Percentiles rank a stretch among this genome's conserved stretches.
Evolutionary conservation across 2,797 vertebrate species (phyloP).

Genomic region (Steatocranus sp.): DNA sequence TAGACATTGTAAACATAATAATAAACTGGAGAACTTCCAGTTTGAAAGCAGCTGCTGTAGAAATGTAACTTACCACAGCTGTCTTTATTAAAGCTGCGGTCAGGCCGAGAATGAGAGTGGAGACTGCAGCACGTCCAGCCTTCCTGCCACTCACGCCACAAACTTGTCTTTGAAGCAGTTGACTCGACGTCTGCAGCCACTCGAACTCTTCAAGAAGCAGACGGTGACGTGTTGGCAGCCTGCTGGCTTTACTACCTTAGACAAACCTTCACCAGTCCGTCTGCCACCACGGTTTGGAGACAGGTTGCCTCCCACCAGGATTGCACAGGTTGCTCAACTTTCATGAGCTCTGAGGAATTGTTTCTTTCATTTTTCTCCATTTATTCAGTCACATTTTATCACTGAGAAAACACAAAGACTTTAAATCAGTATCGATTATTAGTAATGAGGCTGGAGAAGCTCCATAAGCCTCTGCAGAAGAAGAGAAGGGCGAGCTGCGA

Average conservation of each 20-base stretch:
- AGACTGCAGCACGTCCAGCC: neutral
- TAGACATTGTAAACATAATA: fast-evolving
- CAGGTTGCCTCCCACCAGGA: neutral
- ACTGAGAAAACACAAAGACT: neutral
- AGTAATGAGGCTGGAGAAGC: neutral
- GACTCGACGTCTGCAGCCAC: fast-evolving
- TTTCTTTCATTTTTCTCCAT: neutral
- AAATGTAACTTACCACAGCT: neutral
- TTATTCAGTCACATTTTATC: neutral
- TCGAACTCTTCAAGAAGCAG: neutral
- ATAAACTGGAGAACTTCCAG: neutral
- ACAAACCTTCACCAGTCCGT: neutral
- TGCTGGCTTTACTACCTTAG: neutral
- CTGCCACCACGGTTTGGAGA: neutral
- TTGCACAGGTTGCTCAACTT: neutral
- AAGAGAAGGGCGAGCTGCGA: neutral
- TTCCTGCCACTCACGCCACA: fast-evolving
- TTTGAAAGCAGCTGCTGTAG: neutral
- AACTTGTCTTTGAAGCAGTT: neutral
- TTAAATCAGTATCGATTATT: neutral
- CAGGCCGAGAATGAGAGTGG: neutral
- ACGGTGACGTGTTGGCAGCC: neutral
- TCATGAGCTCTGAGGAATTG: neutral
- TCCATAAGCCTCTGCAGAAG: neutral
- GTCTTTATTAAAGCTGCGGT: neutral